Conservation (phyloP, 64 coral and sea anemone species). For the Stylophora pistillata region DNA sequence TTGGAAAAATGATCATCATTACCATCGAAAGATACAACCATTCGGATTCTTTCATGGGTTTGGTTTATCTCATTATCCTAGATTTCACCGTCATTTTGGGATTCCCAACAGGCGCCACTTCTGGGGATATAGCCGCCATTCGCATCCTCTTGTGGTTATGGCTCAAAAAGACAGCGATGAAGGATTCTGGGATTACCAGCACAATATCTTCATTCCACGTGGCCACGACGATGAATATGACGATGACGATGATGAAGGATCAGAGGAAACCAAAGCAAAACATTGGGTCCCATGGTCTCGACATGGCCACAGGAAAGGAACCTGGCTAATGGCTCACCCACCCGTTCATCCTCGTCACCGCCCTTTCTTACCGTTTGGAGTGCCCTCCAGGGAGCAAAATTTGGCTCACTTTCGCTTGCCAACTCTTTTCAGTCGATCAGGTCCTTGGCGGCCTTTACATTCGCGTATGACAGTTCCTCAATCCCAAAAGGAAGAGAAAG, state of each 20-base stretch:
- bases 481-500: slow-evolving; percentile 3
- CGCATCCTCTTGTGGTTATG: slow-evolving; percentile 26
- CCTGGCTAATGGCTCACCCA: slow-evolving; percentile 30
- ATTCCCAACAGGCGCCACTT: slow-evolving; percentile 13
- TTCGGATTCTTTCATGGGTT: background rate
- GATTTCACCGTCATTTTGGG: background rate
- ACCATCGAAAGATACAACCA: background rate
- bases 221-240: background rate
- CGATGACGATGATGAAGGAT: slow-evolving; percentile 11
- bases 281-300: slow-evolving; percentile 4
- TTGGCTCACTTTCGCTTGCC: slow-evolving; percentile 38
- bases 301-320: slow-evolving; percentile 28
- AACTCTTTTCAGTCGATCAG: slow-evolving; percentile 22
- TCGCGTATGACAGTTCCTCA: background rate
- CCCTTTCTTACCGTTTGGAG: background rate
- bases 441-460: slow-evolving; percentile 9
- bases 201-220: slow-evolving; percentile 44
- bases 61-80: background rate
- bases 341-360: background rate
- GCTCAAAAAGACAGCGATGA: slow-evolving; percentile 30
- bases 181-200: slow-evolving; percentile 45
- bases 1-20: background rate
- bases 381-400: background rate
- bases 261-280: slow-evolving; percentile 13
- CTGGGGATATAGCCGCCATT: background rate